Evolutionary conservation across 2,113 vertebrate genomes (phyloP).

Genomic region (Spea bombifrons): DNA sequence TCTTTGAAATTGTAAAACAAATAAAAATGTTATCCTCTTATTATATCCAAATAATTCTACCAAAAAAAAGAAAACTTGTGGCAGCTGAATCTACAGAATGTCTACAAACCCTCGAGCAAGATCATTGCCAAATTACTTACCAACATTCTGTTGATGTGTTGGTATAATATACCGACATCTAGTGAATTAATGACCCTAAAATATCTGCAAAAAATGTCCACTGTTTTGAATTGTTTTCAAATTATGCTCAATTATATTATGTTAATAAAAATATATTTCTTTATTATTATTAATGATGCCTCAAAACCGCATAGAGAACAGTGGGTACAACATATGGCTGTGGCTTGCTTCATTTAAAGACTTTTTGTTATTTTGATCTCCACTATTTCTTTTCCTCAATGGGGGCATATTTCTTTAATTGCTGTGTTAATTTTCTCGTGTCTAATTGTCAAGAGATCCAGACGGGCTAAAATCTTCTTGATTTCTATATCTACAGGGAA

Average conservation of each 20-base stretch:
- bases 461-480: slow-evolving; percentile 42
- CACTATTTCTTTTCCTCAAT: slow-evolving; percentile 44
- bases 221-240: not conserved
- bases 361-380: slow-evolving; percentile 39
- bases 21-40: too few relatives aligned
- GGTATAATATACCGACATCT: too few relatives aligned
- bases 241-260: slow-evolving; percentile 12
- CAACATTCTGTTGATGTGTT: too few relatives aligned
- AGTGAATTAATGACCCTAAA: too few relatives aligned
- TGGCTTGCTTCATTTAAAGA: slow-evolving; percentile 47
- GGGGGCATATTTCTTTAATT: slow-evolving; percentile 50
- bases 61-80: too few relatives aligned
- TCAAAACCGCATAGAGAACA: slow-evolving; percentile 25
- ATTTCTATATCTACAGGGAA: slow-evolving; percentile 23
- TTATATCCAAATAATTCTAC: too few relatives aligned
- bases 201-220: not conserved
- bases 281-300: slow-evolving; percentile 43
- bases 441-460: slow-evolving; percentile 45
- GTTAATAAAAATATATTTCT: slow-evolving; percentile 21
- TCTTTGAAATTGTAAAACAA: too few relatives aligned
- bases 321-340: slow-evolving; percentile 40
- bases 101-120: too few relatives aligned
- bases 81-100: too few relatives aligned
- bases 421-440: slow-evolving; percentile 45
- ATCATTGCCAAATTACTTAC: too few relatives aligned